Evolutionary conservation across 2,113 vertebrate genomes (phyloP).

Genomic region (Peromyscus leucopus): DNA sequence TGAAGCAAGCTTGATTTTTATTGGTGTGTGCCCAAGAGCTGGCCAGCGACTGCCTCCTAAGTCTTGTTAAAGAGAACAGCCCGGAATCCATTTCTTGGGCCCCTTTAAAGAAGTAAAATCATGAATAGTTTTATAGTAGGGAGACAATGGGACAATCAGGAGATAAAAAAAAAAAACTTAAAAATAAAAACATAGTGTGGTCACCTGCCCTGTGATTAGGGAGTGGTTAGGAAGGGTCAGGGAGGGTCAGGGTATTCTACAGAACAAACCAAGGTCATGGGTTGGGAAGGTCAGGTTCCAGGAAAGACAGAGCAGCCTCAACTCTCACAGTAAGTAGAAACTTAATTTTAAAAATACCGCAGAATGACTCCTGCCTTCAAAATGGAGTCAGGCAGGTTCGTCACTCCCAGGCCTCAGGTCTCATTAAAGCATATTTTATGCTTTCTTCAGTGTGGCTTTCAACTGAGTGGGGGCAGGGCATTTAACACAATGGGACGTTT

Average conservation of each 20-base stretch:
- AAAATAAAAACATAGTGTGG: not conserved
- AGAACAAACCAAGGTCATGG: not conserved
- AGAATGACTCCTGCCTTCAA: not conserved
- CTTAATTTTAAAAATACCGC: not conserved
- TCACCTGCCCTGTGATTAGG: not conserved
- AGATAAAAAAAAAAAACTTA: not conserved
- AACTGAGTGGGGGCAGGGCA: not conserved
- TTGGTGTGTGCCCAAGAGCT: not conserved
- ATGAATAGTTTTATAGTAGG: not conserved
- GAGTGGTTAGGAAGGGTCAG: not conserved
- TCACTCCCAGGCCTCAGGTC: not conserved
- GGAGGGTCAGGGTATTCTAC: not conserved
- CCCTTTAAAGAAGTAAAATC: not conserved
- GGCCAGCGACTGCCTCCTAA: not conserved
- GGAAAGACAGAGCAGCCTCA: not conserved
- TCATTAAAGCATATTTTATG: not conserved
- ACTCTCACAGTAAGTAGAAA: not conserved
- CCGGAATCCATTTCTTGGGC: not conserved
- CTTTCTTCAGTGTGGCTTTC: not conserved
- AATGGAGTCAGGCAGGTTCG: not conserved
- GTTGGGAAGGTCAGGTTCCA: not conserved
- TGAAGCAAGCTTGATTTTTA: not conserved
- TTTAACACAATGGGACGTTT: not conserved
- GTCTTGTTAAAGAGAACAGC: not conserved
- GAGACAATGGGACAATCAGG: not conserved